Base-by-base conservation (phyloP, 2,888 invertebrate genomes). In the Drosophila fungiperda region DNA sequence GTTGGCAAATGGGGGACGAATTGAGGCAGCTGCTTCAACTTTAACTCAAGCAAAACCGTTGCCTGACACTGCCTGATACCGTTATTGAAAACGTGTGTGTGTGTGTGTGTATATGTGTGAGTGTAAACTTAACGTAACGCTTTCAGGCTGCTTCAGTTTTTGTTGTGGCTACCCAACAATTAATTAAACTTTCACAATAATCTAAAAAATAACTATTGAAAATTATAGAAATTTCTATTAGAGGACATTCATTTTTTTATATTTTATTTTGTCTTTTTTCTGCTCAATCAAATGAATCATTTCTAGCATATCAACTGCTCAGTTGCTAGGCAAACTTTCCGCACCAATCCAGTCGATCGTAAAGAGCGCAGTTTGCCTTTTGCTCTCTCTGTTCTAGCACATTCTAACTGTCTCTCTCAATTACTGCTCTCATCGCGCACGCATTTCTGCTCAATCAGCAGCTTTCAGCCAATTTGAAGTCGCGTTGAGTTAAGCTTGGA, bases 61-160 rank as follows among this genome's bases (percentile, higher is more conserved):
- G 80, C 78, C 90, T 80, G 84, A 77, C 80, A 90, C 89, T 83
- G 80, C 78, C 80, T 80, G 89, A 84, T 77, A 90, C 89, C 73
- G 76, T 86, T 88, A 90, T 90, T 90, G 86, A 85, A 90, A 88
- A 90, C 45, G 59, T 73, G 58, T 45, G 48, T 60, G 62, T 50
- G 40, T 42, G 35, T 50, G 50, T 50, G 40, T 42, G 35, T 50
- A 45, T 50, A 60, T 40, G 45, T 11, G 4, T 9, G 4, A 29
- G 50, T 33, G 20, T 35, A 33, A 15, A 48, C 33, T n/a, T 20
- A 40, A 20, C 20, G 20, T 15, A 20, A 15, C 1, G 20, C 20
- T 23, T 23, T 45, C 3, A 45, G 45, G 23, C 3, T 1, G 6
- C 4, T 15, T 12, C 15, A 7, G 1, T 45, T 6, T 20, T 45